phyloP scores from a whole-genome alignment of 2,113 vertebrate species.

The Zapornia atra region DNA sequence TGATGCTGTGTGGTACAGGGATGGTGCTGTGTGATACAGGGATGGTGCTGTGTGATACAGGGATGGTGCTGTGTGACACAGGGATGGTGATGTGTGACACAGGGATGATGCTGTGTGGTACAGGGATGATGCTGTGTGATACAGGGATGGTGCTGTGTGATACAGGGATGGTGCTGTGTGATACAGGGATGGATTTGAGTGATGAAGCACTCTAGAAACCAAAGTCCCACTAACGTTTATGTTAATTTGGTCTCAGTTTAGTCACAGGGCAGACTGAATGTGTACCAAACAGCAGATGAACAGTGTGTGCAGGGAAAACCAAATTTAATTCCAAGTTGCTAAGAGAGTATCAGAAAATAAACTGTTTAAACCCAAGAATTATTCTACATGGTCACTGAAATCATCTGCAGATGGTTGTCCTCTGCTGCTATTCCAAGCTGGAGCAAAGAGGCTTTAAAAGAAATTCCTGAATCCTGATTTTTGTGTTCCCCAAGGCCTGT shows the following conservation, averaged over 20 bases:
- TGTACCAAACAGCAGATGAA: slow-evolving; percentile 28
- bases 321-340: slow-evolving; percentile 10
- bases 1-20: neutral
- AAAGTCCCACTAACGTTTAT: neutral
- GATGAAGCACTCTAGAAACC: neutral
- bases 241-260: slow-evolving; percentile 44
- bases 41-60: neutral
- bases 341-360: slow-evolving; percentile 8
- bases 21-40: neutral
- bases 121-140: fast-evolving
- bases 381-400: neutral
- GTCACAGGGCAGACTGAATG: neutral
- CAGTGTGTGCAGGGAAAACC: neutral
- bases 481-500: neutral
- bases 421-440: neutral
- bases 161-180: fast-evolving
- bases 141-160: neutral
- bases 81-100: neutral
- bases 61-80: neutral
- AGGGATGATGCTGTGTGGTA: neutral
- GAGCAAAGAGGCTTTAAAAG: slow-evolving; percentile 13
- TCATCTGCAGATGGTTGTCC: slow-evolving; percentile 10
- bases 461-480: neutral
- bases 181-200: neutral
- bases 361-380: neutral